A percentile compares a stretch with the other conserved stretches of the same genome.
phyloP scores from a whole-genome alignment of 2,888 invertebrate genomes.

The Drosophila kokeensis region DNA sequence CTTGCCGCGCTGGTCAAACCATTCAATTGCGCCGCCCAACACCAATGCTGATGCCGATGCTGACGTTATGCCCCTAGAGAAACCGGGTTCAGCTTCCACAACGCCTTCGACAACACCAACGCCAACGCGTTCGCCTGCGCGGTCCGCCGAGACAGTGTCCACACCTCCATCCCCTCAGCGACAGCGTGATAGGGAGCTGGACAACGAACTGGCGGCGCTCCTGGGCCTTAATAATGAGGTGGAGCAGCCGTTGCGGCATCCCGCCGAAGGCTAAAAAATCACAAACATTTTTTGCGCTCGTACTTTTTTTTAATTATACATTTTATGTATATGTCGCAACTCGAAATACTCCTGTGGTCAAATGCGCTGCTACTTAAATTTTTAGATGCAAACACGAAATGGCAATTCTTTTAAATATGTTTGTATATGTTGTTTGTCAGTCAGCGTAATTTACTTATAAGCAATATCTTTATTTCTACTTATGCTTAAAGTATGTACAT shows the following conservation, averaged over 20 bases:
- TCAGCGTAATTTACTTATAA: conserved; percentile 61
- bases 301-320: conserved; percentile 17
- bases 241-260: conserved; percentile 19
- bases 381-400: conserved; percentile 17
- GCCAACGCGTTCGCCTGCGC: conserved; percentile 20
- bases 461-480: conserved; percentile 42
- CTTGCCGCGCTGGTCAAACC: conserved; percentile 26
- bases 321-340: conserved; percentile 39
- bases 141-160: neutral
- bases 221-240: conserved; percentile 50
- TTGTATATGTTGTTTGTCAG: conserved; percentile 42
- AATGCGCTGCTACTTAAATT: conserved; percentile 45
- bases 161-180: conserved; percentile 5
- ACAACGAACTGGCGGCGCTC: conserved; percentile 36
- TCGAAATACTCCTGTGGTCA: conserved; percentile 74
- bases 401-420: conserved; percentile 17
- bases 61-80: conserved; percentile 6
- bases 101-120: conserved; percentile 41
- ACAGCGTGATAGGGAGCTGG: neutral
- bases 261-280: conserved; percentile 16
- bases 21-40: conserved; percentile 1
- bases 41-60: neutral
- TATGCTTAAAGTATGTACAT: conserved; percentile 29
- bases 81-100: conserved; percentile 22
- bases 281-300: conserved; percentile 19